phyloP scores from a whole-genome alignment of 1,140 invertebrate species.

The Steinernema khuongi region DNA sequence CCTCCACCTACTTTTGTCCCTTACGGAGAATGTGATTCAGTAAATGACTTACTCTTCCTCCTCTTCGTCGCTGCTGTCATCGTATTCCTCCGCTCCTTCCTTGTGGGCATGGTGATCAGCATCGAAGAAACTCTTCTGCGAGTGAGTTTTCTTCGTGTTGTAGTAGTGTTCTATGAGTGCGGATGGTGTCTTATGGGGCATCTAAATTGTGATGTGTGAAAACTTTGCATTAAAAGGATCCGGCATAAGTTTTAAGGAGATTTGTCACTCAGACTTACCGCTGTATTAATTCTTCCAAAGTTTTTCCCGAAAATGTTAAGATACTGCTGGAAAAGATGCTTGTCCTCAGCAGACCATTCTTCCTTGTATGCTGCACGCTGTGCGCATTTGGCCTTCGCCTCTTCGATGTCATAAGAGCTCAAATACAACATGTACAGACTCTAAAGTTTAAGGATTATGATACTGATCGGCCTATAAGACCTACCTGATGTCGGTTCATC shows the following conservation, averaged over 20 bases:
- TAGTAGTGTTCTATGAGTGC: not conserved
- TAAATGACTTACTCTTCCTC: not conserved
- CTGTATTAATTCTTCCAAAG: not conserved
- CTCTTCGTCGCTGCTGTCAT: not conserved
- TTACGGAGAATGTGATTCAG: not conserved
- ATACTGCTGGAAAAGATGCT: constrained; percentile 6
- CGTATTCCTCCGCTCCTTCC: not conserved
- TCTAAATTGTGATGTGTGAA: not conserved
- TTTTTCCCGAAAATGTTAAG: not conserved
- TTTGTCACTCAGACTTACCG: no score
- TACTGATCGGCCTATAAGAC: no score
- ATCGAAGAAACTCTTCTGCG: not conserved
- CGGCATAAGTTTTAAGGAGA: no score
- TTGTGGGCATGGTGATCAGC: not conserved
- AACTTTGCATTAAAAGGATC: not conserved
- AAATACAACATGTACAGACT: not conserved
- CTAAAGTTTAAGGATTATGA: no score
- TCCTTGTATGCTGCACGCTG: not conserved
- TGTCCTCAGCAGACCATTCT: constrained; percentile 1
- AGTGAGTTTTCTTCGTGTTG: not conserved
- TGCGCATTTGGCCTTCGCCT: not conserved
- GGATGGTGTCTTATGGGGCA: not conserved
- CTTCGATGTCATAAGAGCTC: not conserved
- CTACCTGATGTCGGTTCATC: not conserved
- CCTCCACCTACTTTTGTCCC: not conserved